A percentile compares a stretch with the other conserved stretches of the same genome.
Evolutionary conservation across 2,797 vertebrate species (phyloP).

Genomic region (Danio aesculapii): DNA sequence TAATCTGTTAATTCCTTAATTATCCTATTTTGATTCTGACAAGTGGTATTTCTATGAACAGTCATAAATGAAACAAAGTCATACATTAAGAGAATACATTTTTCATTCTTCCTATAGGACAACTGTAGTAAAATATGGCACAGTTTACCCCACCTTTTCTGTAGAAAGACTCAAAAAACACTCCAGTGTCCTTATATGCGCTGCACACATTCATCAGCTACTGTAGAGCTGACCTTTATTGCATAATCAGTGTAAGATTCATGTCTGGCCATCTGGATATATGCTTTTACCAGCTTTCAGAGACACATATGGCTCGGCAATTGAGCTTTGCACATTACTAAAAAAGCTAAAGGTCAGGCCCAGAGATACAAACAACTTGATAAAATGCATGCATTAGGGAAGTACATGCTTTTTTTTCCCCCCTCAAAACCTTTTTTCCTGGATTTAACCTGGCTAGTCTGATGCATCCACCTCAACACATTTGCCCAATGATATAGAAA

Average conservation of each 20-base stretch:
- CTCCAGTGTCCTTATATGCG: background rate
- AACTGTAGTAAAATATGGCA: background rate
- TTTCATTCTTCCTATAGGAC: background rate
- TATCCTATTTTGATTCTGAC: background rate
- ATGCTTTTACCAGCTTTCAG: background rate
- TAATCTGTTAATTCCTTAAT: too few species aligned
- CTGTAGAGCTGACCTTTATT: background rate
- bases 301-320: background rate
- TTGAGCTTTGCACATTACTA: background rate
- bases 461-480: slow-evolving; percentile 41
- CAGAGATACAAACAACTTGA: slow-evolving; percentile 18
- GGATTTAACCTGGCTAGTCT: slow-evolving; percentile 43
- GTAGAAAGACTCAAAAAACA: background rate
- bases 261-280: background rate
- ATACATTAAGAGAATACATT: background rate
- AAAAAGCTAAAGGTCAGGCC: slow-evolving; percentile 31
- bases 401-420: background rate
- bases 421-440: background rate
- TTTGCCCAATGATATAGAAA: slow-evolving; percentile 14
- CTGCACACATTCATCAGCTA: slow-evolving; percentile 3
- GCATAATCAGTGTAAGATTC: background rate
- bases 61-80: background rate
- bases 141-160: background rate
- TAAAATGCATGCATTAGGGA: slow-evolving; percentile 45
- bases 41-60: background rate